A percentile compares a stretch with the other conserved stretches of the same genome.
Conservation (phyloP, 1,140 invertebrate genomes). For the Heliconius nattereri region DNA sequence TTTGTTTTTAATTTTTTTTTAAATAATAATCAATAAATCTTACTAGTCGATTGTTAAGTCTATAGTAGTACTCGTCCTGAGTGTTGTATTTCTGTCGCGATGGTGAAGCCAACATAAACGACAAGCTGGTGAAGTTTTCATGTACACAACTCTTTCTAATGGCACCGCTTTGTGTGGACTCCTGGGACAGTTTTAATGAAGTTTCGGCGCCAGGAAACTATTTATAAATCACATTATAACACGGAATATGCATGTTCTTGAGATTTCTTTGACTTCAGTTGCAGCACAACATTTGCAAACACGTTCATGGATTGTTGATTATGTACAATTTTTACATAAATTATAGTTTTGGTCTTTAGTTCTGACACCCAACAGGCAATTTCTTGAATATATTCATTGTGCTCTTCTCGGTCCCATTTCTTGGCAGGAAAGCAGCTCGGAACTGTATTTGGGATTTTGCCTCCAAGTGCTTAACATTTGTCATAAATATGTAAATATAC, state of each 20-base stretch:
- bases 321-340: background rate
- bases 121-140: slow-evolving; percentile 46
- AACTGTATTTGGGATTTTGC: too few relatives aligned
- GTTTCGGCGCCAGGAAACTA: slow-evolving; percentile 2
- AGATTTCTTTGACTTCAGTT: background rate
- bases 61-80: slow-evolving; percentile 3
- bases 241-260: background rate
- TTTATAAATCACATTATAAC: slow-evolving; percentile 9
- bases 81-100: slow-evolving; percentile 44
- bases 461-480: too few relatives aligned
- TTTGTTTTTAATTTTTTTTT: too few relatives aligned
- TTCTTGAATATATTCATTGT: too few relatives aligned
- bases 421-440: too few relatives aligned
- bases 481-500: too few relatives aligned
- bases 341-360: background rate
- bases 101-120: slow-evolving; percentile 39
- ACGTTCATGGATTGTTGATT: background rate
- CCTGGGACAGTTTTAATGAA: slow-evolving; percentile 15
- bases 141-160: slow-evolving; percentile 30
- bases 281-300: background rate
- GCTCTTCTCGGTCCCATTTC: too few relatives aligned
- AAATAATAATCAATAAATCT: too few relatives aligned
- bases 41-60: background rate
- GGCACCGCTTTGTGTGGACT: slow-evolving; percentile 28
- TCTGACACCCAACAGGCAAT: too few relatives aligned